A percentile compares a stretch with the other conserved stretches of the same genome.
These are phyloP conservation scores for Brachyptera putata DNA, from an alignment of 2,888 invertebrate genomes.

Conservation along the genomic window DNA sequence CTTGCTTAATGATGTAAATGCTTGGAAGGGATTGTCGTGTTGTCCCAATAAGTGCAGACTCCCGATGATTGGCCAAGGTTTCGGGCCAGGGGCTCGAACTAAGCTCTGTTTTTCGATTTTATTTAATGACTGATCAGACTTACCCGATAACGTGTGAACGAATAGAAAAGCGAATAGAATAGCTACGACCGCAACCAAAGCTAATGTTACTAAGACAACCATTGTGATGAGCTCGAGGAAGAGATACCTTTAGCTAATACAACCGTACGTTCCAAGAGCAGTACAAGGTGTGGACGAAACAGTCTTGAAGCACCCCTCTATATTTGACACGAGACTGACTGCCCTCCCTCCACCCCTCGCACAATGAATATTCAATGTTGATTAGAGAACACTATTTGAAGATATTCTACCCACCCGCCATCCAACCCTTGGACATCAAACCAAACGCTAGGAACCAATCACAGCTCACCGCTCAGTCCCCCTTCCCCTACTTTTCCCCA, in stretches of 20 bases:
- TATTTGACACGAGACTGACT: slow-evolving; percentile 27
- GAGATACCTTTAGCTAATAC: no score
- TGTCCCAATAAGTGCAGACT: slow-evolving; percentile 63
- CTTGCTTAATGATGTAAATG: slow-evolving; percentile 64
- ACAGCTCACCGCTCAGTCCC: slow-evolving; percentile 11
- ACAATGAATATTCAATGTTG: slow-evolving; percentile 27
- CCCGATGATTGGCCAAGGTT: slow-evolving; percentile 64
- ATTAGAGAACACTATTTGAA: neutral
- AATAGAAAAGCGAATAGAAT: slow-evolving; percentile 2
- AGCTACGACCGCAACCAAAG: slow-evolving; percentile 6
- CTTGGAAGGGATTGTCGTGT: slow-evolving; percentile 62
- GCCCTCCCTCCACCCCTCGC: slow-evolving; percentile 13
- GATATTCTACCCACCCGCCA: slow-evolving; percentile 1
- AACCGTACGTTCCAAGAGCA: slow-evolving; percentile 17
- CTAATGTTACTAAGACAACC: slow-evolving; percentile 13
- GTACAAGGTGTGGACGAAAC: slow-evolving; percentile 22
- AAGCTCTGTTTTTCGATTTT: slow-evolving; percentile 1
- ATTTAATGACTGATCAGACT: neutral
- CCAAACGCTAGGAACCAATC: neutral
- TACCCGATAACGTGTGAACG: neutral
- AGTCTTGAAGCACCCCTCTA: slow-evolving; percentile 27
- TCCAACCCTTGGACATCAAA: slow-evolving; percentile 14
- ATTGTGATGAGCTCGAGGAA: slow-evolving; percentile 7
- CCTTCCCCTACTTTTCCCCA: slow-evolving; percentile 10
- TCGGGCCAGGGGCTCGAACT: slow-evolving; percentile 59